phyloP scores from a whole-genome alignment of 2,113 vertebrate genomes.

The Lepus americanus region DNA sequence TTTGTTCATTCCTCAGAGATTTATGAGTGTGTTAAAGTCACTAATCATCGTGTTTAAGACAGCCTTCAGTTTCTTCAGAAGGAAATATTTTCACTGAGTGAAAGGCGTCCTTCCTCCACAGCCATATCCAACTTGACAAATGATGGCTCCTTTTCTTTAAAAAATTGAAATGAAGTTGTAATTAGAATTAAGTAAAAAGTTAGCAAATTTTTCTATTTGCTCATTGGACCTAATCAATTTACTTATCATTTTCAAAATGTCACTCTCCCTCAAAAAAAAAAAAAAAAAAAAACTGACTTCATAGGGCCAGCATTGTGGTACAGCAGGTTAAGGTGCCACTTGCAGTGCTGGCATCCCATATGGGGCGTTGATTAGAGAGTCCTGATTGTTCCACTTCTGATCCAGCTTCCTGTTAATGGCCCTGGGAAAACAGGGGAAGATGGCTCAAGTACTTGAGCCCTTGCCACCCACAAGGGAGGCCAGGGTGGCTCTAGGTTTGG shows the following conservation, averaged over 20 bases:
- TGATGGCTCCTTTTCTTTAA: neutral
- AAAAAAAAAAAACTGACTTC: too few species aligned
- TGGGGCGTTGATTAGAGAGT: too few species aligned
- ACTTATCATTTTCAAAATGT: conserved; percentile 4
- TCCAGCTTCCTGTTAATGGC: too few species aligned
- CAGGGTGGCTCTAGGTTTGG: too few species aligned
- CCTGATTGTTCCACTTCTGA: too few species aligned
- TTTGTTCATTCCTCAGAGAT: conserved; percentile 73
- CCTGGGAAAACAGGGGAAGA: too few species aligned
- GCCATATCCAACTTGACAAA: neutral
- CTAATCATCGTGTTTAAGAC: conserved; percentile 61
- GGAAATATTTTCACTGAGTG: neutral
- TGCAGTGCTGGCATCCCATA: too few species aligned
- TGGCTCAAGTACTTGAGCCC: too few species aligned
- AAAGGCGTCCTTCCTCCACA: neutral
- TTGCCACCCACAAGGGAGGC: too few species aligned
- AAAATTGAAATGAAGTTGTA: neutral
- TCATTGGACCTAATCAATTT: neutral
- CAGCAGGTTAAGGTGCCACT: too few species aligned
- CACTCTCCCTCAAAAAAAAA: neutral
- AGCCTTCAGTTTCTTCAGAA: conserved; percentile 23
- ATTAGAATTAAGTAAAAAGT: conserved; percentile 6
- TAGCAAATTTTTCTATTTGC: conserved; percentile 13
- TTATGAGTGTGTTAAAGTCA: conserved; percentile 49
- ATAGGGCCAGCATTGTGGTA: too few species aligned